Evolutionary conservation across 2,113 vertebrate species (phyloP), one percentile per base, ranked within the genome.

Genomic region (Mola mola): DNA sequence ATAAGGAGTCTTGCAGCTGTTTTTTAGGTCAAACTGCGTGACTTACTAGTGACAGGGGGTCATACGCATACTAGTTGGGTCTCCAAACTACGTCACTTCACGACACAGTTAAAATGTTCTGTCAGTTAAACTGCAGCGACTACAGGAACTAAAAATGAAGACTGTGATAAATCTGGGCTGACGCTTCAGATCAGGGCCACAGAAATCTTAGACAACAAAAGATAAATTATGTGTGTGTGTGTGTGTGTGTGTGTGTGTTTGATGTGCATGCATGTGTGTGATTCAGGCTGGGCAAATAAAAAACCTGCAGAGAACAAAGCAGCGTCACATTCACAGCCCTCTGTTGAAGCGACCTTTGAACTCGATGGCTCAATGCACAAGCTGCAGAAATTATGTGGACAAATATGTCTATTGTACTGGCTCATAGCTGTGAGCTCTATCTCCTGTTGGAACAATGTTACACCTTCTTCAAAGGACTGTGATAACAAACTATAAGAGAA

Each of bases 251-350:
- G 8, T 38, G 22, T 53, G 50, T 31, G 38, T 21, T 43, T 75
- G 28, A 43, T 70, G 68, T 48, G 50, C 61, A 49, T 74, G 66
- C 78, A 75, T 78, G 66, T 70, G 68, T 59, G 66, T 48, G 56
- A 75, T 59, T 63, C 25, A 52, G 56, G 20, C 24, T 5, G 10
- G 21, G 66, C 58, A 25, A 72, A 58, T 55, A 40, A 55, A 28
- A 53, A 62, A 62, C 37, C 57, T 59, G 19, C 7, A 49, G 51
- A 57, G 64, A 78, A 83, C 72, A 81, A 87, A 78, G 77, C 48
- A 31, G 56, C 31, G n/a, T 77, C 64, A 78, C 60, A 76, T 74
- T 48, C 47, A 51, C 61, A 38, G 66, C 57, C 26, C 57, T 42
- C n/a, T 42, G 56, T 2, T 69, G 40, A 64, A 43, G 43, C 69